Evolutionary conservation across 37 sponge, comb jelly and placozoan species (phyloP).

Genomic region (Mnemiopsis leidyi): DNA sequence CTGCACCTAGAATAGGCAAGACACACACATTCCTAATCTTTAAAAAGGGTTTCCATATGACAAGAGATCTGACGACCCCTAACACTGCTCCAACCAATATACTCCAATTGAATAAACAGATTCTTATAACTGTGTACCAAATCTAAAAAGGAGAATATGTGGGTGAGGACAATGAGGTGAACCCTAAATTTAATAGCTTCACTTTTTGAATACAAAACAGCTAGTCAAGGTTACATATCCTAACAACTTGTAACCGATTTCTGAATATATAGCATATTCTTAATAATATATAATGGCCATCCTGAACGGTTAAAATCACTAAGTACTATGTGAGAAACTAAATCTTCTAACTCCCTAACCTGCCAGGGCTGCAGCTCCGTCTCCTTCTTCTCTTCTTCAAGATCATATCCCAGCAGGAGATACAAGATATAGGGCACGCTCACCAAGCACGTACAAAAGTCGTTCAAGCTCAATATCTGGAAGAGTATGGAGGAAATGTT

Average conservation of each 20-base stretch:
- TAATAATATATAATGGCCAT: too few species aligned
- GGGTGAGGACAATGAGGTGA: too few species aligned
- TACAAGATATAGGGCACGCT: neutral
- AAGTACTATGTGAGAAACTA: too few species aligned
- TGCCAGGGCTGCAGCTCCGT: neutral
- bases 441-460: conserved; percentile 11
- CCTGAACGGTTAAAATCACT: too few species aligned
- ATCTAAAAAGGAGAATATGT: neutral
- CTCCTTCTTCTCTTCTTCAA: neutral
- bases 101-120: neutral
- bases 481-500: conserved; percentile 33
- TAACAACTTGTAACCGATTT: too few species aligned
- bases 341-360: too few species aligned
- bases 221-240: too few species aligned
- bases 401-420: neutral
- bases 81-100: conserved; percentile 18
- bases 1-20: neutral
- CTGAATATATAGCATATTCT: too few species aligned
- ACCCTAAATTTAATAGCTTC: too few species aligned
- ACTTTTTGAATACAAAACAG: too few species aligned
- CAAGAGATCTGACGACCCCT: conserved; percentile 20
- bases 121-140: neutral
- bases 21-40: neutral
- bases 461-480: neutral
- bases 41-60: conserved; percentile 4